Conservation (phyloP, 1,140 invertebrate genomes). For the Drosophila jambulina region DNA sequence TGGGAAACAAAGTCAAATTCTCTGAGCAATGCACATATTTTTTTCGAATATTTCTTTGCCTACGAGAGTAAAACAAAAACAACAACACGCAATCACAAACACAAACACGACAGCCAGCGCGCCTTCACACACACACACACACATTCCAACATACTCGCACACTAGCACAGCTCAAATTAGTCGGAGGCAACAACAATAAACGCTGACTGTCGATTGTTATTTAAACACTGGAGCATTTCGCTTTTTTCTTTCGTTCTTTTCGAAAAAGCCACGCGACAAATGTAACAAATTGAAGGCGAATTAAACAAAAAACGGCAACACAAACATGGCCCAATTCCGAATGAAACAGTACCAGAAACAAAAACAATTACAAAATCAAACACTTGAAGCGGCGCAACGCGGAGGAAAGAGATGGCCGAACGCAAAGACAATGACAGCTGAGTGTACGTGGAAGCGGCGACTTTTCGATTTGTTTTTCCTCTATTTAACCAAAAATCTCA, state of each 20-base stretch:
- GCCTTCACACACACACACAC: constrained; percentile 23
- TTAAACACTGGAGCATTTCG: constrained; percentile 28
- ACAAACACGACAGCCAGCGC: constrained; percentile 27
- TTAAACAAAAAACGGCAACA: constrained; percentile 36
- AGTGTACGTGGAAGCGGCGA: constrained; percentile 44
- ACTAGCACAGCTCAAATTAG: constrained; percentile 60
- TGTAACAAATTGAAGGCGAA: constrained; percentile 20
- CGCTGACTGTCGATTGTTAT: constrained; percentile 47
- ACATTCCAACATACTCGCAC: constrained; percentile 22
- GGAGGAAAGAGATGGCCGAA: constrained; percentile 18
- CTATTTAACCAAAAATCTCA: constrained; percentile 16
- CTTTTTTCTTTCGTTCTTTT: constrained; percentile 2
- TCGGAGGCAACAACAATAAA: constrained; percentile 64
- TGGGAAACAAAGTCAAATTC: constrained; percentile 41
- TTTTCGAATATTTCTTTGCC: constrained; percentile 30
- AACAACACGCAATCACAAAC: constrained; percentile 33
- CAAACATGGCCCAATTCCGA: constrained; percentile 44
- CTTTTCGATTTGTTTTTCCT: constrained; percentile 41
- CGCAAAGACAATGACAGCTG: constrained; percentile 38
- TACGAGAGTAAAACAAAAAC: constrained; percentile 22
- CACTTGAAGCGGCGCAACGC: constrained; percentile 56
- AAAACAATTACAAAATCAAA: constrained; percentile 64
- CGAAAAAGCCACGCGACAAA: constrained; percentile 39
- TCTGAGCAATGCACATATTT: constrained; percentile 29
- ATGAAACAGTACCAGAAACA: constrained; percentile 20